Evolutionary conservation across 2,113 vertebrate species (phyloP).

Genomic region (Atractosteus spatula): DNA sequence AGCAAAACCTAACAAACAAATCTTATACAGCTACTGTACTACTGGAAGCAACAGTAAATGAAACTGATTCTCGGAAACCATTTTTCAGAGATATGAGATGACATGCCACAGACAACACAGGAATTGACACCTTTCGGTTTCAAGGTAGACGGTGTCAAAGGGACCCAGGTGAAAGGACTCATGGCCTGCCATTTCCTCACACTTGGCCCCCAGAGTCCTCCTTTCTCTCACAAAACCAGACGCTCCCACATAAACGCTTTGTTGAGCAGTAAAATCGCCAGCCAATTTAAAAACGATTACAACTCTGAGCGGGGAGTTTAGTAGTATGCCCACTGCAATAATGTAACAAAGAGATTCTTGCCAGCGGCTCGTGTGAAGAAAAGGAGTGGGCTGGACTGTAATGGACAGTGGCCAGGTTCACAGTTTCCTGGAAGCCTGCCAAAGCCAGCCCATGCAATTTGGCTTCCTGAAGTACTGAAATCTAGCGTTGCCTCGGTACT

Average conservation of each 20-base stretch:
- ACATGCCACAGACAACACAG: background rate
- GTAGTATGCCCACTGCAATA: background rate
- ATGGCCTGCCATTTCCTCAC: no score
- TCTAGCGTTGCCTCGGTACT: background rate
- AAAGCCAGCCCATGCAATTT: conserved; percentile 8
- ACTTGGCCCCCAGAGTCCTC: background rate
- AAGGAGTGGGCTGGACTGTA: background rate
- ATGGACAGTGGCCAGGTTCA: background rate
- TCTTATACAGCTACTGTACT: no score
- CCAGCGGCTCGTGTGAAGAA: background rate
- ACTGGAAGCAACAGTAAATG: background rate
- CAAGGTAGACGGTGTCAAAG: no score
- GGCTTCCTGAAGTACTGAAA: background rate
- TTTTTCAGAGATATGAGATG: background rate
- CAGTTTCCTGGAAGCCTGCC: background rate
- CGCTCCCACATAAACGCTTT: background rate
- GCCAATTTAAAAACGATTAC: conserved; percentile 9
- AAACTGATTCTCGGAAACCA: background rate
- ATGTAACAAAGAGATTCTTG: background rate
- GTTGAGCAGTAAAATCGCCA: background rate
- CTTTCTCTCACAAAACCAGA: background rate
- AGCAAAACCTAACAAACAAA: no score
- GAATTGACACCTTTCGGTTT: background rate
- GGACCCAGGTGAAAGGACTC: no score
- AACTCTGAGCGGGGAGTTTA: conserved; percentile 1